Percentiles rank a stretch among this genome's conserved stretches.
Conservation (phyloP, 1,140 invertebrate species). For the Drosophila ercepeae region DNA sequence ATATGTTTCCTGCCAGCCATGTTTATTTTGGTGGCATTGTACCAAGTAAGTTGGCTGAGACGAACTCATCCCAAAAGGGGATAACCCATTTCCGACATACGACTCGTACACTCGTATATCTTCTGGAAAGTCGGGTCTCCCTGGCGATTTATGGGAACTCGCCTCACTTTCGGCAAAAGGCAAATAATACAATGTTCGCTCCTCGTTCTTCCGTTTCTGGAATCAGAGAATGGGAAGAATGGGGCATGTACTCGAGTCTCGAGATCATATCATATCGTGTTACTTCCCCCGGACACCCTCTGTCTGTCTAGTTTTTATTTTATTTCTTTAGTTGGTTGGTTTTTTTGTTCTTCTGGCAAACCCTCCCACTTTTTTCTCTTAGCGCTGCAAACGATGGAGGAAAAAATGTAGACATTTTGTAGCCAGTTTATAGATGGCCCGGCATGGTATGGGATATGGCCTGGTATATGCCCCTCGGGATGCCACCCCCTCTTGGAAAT, state of each 20-base stretch:
- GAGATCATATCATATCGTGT: conserved; percentile 53
- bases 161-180: conserved; percentile 27
- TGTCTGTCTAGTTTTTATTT: conserved; percentile 9
- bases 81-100: conserved; percentile 14
- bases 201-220: conserved; percentile 12
- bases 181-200: not conserved
- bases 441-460: conserved; percentile 41
- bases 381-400: not conserved
- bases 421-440: conserved; percentile 68
- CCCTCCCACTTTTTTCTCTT: conserved; percentile 43
- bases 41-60: not conserved
- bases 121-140: conserved; percentile 1
- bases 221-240: conserved; percentile 9
- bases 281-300: conserved; percentile 10
- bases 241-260: conserved; percentile 15
- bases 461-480: not conserved
- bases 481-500: not conserved
- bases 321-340: conserved; percentile 3
- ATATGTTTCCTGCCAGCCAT: not conserved
- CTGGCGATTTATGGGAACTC: conserved; percentile 31
- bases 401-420: conserved; percentile 73
- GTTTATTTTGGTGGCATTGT: not conserved
- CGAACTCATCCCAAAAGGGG: not conserved
- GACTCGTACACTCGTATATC: not conserved
- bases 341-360: conserved; percentile 16